Percentiles rank a stretch among this genome's conserved stretches.
These are phyloP conservation scores for Clupea harengus DNA, from an alignment of 2,113 vertebrate species.

Conservation along the genomic window DNA sequence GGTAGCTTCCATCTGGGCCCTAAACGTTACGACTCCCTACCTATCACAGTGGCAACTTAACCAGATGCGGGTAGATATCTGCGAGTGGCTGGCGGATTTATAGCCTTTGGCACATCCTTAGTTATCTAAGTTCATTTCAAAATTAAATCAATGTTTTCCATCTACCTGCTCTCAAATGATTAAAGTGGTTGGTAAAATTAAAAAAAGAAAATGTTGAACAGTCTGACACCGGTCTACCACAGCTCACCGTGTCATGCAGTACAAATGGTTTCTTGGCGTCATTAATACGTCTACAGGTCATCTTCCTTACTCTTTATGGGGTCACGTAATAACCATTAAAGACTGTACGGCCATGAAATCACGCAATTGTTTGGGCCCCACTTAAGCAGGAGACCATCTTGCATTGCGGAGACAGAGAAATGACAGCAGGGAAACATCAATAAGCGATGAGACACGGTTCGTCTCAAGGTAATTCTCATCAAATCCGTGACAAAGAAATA, in stretches of 20 bases:
- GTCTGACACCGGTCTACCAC: no score
- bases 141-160: no score
- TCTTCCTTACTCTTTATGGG: background rate
- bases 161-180: no score
- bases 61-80: no score
- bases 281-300: background rate
- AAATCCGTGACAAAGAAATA: background rate
- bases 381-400: background rate
- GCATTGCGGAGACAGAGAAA: background rate
- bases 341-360: background rate
- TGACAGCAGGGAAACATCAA: background rate
- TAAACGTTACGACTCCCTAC: background rate
- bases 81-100: no score
- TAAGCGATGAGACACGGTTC: background rate
- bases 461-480: slow-evolving; percentile 7
- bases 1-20: background rate
- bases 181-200: no score
- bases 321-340: background rate
- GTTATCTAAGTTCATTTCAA: no score
- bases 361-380: background rate
- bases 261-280: background rate
- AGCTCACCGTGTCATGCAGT: background rate
- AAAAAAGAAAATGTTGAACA: no score
- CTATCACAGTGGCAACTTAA: background rate
- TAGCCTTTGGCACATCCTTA: no score